A percentile compares a stretch with the other conserved stretches of the same genome.
These are phyloP conservation scores for Petrolisthes cinctipes DNA, from an alignment of 2,888 invertebrate species.

Conservation along the genomic window DNA sequence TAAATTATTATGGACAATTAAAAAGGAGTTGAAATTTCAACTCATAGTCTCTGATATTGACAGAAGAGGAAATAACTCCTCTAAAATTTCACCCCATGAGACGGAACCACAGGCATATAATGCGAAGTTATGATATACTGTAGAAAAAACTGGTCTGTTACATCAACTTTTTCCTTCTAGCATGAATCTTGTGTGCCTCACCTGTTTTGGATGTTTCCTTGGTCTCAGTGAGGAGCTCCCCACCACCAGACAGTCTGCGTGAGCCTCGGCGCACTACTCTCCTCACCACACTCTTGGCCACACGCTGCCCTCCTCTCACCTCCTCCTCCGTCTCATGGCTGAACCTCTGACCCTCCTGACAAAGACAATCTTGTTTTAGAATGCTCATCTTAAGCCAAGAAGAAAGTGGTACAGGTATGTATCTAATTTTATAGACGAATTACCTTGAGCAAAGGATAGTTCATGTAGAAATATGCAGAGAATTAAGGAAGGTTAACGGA, in stretches of 20 bases:
- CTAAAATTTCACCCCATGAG: too few relatives aligned
- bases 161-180: too few relatives aligned
- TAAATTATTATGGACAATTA: too few relatives aligned
- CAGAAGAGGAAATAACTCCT: too few relatives aligned
- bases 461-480: neutral
- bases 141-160: too few relatives aligned
- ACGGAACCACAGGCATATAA: too few relatives aligned
- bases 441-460: neutral
- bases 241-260: constrained; percentile 51
- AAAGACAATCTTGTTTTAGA: neutral
- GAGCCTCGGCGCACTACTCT: constrained; percentile 57
- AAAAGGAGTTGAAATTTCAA: too few relatives aligned
- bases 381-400: neutral
- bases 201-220: constrained; percentile 56
- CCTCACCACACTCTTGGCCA: constrained; percentile 38
- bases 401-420: neutral
- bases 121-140: too few relatives aligned
- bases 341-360: constrained; percentile 58
- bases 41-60: too few relatives aligned
- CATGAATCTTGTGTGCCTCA: neutral
- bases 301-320: constrained; percentile 46
- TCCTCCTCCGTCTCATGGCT: constrained; percentile 59
- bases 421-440: neutral
- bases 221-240: constrained; percentile 58
- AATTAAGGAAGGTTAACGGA: too few relatives aligned